phyloP scores from a whole-genome alignment of 2,113 vertebrate species.

The Orthonyx spaldingii region DNA sequence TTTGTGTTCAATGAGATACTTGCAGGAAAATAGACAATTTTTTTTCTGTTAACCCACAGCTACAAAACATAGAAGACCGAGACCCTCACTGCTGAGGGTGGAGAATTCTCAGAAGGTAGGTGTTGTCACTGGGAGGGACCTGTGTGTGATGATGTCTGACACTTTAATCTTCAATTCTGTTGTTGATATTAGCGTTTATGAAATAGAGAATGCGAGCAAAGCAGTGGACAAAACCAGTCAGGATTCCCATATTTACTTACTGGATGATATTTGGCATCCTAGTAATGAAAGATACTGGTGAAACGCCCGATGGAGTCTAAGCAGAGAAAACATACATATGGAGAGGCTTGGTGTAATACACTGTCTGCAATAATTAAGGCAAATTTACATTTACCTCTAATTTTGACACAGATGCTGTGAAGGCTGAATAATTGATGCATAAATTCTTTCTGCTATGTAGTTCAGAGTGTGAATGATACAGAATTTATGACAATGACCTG shows the following conservation, averaged over 20 bases:
- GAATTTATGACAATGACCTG: not conserved
- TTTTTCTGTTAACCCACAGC: not conserved
- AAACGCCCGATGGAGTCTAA: not conserved
- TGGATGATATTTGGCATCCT: not conserved
- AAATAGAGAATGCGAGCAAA: not conserved
- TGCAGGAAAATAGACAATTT: not conserved
- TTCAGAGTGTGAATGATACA: not conserved
- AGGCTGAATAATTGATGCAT: not conserved
- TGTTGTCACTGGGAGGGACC: not conserved
- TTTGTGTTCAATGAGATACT: not conserved
- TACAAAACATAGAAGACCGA: not conserved
- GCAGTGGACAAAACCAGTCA: not conserved
- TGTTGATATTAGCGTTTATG: not conserved
- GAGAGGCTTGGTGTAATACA: not conserved
- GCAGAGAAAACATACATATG: not conserved
- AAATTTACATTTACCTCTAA: not conserved
- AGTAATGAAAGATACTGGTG: not conserved
- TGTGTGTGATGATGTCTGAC: not conserved
- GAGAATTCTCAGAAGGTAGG: not conserved
- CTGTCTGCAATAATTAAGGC: not conserved
- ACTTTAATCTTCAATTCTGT: not conserved
- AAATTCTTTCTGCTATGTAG: not conserved
- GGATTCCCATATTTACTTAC: not conserved
- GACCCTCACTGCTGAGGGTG: not conserved
- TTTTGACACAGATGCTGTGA: not conserved